A percentile compares a stretch with the other conserved stretches of the same genome.
Evolutionary conservation across 2,888 invertebrate genomes (phyloP).

Genomic region (Orchestes rusci): DNA sequence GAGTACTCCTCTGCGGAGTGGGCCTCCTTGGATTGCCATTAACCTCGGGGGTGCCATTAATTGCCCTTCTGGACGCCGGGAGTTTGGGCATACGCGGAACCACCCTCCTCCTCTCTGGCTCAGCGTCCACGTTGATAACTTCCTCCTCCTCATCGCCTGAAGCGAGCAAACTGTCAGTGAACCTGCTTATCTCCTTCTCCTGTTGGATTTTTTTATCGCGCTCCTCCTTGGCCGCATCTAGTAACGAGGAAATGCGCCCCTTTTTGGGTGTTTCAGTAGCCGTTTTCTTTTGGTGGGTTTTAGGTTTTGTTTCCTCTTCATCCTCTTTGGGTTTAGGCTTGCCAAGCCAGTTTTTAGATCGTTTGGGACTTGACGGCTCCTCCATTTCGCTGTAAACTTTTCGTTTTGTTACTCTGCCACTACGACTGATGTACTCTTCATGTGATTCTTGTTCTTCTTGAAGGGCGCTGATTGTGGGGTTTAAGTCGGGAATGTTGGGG

Average conservation of each 20-base stretch:
- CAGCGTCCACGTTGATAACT: constrained; percentile 10
- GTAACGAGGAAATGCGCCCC: constrained; percentile 1
- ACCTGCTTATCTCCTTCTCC: background rate
- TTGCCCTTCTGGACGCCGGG: no score
- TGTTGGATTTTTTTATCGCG: background rate
- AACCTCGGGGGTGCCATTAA: background rate
- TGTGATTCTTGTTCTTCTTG: constrained; percentile 10
- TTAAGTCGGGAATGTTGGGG: constrained; percentile 8
- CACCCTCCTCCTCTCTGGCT: constrained; percentile 10
- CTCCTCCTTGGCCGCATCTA: background rate
- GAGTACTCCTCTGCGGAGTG: no score
- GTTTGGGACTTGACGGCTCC: no score
- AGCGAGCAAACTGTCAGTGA: background rate
- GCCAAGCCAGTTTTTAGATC: no score
- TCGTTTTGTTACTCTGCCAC: constrained; percentile 17
- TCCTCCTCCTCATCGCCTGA: constrained; percentile 12
- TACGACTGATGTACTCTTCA: constrained; percentile 15
- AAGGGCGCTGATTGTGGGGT: constrained; percentile 7
- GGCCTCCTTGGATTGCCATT: constrained; percentile 10
- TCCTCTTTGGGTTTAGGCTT: background rate
- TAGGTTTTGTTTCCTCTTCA: no score
- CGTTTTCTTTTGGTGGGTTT: background rate
- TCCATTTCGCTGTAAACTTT: no score
- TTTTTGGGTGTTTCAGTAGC: constrained; percentile 12
- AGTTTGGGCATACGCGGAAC: constrained; percentile 8